Conservation (phyloP, 2,797 vertebrate genomes). For the Danio kyathit region DNA sequence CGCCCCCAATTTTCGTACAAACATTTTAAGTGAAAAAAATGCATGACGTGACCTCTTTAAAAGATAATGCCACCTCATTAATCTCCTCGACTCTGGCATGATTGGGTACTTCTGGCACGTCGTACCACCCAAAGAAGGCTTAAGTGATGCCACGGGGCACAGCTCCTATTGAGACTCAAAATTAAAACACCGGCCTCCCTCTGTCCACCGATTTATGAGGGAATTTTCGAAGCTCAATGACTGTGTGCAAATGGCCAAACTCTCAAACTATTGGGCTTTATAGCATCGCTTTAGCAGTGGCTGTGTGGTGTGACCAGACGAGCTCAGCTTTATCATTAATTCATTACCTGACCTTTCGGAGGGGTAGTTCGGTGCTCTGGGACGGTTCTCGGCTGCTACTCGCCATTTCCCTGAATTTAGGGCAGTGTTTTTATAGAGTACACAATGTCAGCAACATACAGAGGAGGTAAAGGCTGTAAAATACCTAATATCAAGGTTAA, state of each 20-base stretch:
- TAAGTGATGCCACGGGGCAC: constrained; percentile 14
- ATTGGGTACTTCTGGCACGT: constrained; percentile 14
- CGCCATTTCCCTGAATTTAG: neutral
- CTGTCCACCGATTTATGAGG: constrained; percentile 12
- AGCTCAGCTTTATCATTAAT: constrained; percentile 31
- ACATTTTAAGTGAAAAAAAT: neutral
- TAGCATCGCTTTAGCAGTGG: constrained; percentile 9
- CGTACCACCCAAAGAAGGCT: constrained; percentile 31
- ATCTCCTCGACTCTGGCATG: constrained; percentile 19
- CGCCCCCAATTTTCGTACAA: neutral
- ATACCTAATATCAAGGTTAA: too few relatives aligned
- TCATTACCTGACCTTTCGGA: constrained; percentile 33
- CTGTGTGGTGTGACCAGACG: neutral
- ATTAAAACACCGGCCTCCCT: constrained; percentile 32
- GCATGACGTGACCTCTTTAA: neutral
- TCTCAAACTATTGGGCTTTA: constrained; percentile 22
- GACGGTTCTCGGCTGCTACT: neutral
- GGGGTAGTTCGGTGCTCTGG: constrained; percentile 16
- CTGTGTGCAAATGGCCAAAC: constrained; percentile 5
- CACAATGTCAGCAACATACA: neutral
- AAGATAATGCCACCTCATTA: constrained; percentile 21
- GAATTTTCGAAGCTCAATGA: constrained; percentile 24
- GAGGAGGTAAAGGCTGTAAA: neutral
- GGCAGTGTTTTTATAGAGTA: neutral
- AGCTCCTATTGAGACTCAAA: constrained; percentile 31